A percentile compares a stretch with the other conserved stretches of the same genome.
These are phyloP conservation scores for Leucozona laternaria DNA, from an alignment of 2,888 invertebrate species.

Conservation along the genomic window DNA sequence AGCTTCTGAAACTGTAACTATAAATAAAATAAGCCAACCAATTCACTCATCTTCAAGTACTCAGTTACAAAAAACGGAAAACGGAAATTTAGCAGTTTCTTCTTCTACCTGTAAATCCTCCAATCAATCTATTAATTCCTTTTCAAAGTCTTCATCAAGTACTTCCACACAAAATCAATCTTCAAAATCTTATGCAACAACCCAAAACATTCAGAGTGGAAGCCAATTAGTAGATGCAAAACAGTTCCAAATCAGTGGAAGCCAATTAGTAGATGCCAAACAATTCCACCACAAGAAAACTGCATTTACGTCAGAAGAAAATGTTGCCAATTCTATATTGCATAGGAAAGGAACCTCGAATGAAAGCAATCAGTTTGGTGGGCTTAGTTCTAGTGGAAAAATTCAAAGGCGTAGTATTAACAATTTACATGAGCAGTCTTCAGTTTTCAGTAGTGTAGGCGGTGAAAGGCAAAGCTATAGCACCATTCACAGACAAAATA, in stretches of 20 bases:
- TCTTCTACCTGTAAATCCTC: slow-evolving; percentile 26
- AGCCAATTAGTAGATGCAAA: slow-evolving; percentile 78
- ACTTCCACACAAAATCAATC: slow-evolving; percentile 45
- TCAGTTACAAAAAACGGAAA: slow-evolving; percentile 26
- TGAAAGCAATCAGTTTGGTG: slow-evolving; percentile 79
- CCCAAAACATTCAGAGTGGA: slow-evolving; percentile 57
- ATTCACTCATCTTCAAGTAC: not conserved
- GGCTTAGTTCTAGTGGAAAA: slow-evolving; percentile 85
- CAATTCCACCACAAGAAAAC: slow-evolving; percentile 89
- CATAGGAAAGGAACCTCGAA: slow-evolving; percentile 86
- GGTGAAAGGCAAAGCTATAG: slow-evolving; percentile 91
- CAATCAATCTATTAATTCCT: slow-evolving; percentile 14
- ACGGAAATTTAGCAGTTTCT: not conserved
- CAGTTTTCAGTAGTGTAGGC: slow-evolving; percentile 87
- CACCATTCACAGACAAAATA: slow-evolving; percentile 89
- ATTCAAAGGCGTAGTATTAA: slow-evolving; percentile 92
- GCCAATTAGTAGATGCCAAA: slow-evolving; percentile 78
- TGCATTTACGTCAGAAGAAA: slow-evolving; percentile 89
- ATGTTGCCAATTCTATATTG: slow-evolving; percentile 90
- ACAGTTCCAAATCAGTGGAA: slow-evolving; percentile 78
- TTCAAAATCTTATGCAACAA: slow-evolving; percentile 66
- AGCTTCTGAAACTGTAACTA: slow-evolving; percentile 46
- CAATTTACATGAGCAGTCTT: slow-evolving; percentile 90
- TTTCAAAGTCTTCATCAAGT: slow-evolving; percentile 53
- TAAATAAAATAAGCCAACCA: slow-evolving; percentile 50